Percentiles rank a stretch among this genome's conserved stretches.
phyloP scores from a whole-genome alignment of 2,888 invertebrate genomes.

The Selenia dentaria region DNA sequence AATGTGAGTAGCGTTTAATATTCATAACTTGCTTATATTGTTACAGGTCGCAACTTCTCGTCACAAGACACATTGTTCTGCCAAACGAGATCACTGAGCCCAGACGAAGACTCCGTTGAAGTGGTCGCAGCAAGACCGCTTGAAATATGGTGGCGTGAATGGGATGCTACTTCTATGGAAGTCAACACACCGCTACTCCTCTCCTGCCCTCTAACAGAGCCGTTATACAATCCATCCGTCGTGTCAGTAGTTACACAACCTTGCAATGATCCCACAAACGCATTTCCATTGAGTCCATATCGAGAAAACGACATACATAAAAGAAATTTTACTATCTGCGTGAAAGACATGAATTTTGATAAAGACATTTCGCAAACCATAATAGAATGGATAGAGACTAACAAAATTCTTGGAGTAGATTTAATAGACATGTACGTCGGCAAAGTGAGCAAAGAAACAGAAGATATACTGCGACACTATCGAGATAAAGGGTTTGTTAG shows the following conservation, averaged over 20 bases:
- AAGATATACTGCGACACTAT: constrained; percentile 84
- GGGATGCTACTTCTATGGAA: constrained; percentile 77
- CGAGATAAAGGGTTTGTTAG: constrained; percentile 72
- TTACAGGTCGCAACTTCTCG: constrained; percentile 67
- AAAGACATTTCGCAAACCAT: constrained; percentile 86
- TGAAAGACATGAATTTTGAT: constrained; percentile 88
- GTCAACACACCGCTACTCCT: constrained; percentile 85
- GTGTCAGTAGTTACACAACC: constrained; percentile 80
- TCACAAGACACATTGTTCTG: constrained; percentile 76
- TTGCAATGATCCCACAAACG: constrained; percentile 75
- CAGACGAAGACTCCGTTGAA: constrained; percentile 70
- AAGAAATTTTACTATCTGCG: constrained; percentile 87
- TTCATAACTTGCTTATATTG: too few relatives aligned
- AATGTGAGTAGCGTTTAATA: too few relatives aligned
- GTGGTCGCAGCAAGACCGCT: constrained; percentile 84
- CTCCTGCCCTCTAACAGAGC: constrained; percentile 85
- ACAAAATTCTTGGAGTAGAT: constrained; percentile 87
- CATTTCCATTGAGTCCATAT: constrained; percentile 57
- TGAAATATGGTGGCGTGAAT: constrained; percentile 87
- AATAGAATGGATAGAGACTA: constrained; percentile 89
- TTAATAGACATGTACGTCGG: constrained; percentile 88
- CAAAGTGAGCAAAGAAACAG: constrained; percentile 80
- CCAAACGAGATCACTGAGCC: constrained; percentile 73
- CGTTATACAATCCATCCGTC: constrained; percentile 58
- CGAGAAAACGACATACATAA: constrained; percentile 38